These are phyloP conservation scores for Linepithema humile DNA, from an alignment of 1,140 invertebrate species.

Conservation along the genomic window DNA sequence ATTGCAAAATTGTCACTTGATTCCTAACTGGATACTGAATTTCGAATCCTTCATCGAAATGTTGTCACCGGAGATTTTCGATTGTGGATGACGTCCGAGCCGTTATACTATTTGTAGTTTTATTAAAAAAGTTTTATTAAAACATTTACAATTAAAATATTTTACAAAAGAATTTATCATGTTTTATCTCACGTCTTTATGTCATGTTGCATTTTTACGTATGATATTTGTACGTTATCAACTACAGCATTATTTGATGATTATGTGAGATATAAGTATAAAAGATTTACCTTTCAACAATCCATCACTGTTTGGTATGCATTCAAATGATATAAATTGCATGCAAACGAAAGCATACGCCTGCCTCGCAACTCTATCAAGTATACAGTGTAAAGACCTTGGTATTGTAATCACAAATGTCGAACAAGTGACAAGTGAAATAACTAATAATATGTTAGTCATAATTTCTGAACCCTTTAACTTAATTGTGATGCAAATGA, in stretches of 20 bases:
- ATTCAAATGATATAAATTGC: conserved; percentile 91
- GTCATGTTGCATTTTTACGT: neutral
- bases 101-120: conserved; percentile 87
- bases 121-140: no score
- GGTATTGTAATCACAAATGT: conserved; percentile 84
- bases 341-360: conserved; percentile 89
- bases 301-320: conserved; percentile 90
- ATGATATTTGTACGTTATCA: conserved; percentile 84
- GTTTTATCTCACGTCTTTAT: neutral
- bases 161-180: neutral
- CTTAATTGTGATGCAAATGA: conserved; percentile 82
- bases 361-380: conserved; percentile 86
- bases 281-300: conserved; percentile 89
- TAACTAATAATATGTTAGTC: conserved; percentile 84
- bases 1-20: conserved; percentile 90
- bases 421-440: conserved; percentile 85
- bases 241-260: conserved; percentile 84
- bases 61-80: conserved; percentile 86
- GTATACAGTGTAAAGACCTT: conserved; percentile 87
- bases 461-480: conserved; percentile 86
- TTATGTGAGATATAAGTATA: conserved; percentile 87
- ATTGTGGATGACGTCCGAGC: conserved; percentile 90
- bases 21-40: conserved; percentile 90
- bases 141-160: no score
- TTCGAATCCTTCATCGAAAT: conserved; percentile 86